Evolutionary conservation across 1,140 invertebrate genomes (phyloP).

Genomic region (Propsilocerus akamusi): DNA sequence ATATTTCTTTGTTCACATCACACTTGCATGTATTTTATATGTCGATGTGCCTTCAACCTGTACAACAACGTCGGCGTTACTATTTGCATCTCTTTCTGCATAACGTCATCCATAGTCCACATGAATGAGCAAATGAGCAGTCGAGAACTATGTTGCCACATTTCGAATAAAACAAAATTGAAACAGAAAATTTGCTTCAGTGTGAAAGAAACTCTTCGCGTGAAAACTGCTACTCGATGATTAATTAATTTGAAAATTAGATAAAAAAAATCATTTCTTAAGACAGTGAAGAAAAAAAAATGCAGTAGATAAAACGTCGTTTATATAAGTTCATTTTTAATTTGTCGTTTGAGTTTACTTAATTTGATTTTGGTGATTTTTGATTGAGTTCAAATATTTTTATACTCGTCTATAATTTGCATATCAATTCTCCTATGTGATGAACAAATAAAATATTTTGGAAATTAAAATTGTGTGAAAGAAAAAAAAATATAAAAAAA

Average conservation of each 20-base stretch:
- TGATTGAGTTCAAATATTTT: background rate
- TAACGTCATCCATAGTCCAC: background rate
- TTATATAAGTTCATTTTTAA: background rate
- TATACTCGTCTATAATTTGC: no score
- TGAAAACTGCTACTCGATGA: background rate
- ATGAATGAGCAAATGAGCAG: background rate
- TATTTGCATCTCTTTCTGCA: background rate
- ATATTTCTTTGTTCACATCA: background rate
- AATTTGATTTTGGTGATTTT: background rate
- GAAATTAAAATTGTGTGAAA: background rate
- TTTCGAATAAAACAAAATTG: background rate
- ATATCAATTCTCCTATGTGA: no score
- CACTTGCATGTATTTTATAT: background rate
- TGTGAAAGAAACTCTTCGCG: background rate
- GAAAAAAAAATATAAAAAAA: background rate
- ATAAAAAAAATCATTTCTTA: background rate
- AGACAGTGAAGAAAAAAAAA: background rate
- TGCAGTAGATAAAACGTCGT: background rate
- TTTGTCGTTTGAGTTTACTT: background rate
- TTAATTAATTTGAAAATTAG: background rate
- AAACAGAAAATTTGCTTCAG: conserved; percentile 2
- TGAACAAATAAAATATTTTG: background rate
- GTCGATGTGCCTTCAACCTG: conserved; percentile 1
- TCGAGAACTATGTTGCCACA: background rate
- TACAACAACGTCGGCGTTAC: background rate